Conservation (phyloP, 2,888 invertebrate species). For the Calameuta filiformis region DNA sequence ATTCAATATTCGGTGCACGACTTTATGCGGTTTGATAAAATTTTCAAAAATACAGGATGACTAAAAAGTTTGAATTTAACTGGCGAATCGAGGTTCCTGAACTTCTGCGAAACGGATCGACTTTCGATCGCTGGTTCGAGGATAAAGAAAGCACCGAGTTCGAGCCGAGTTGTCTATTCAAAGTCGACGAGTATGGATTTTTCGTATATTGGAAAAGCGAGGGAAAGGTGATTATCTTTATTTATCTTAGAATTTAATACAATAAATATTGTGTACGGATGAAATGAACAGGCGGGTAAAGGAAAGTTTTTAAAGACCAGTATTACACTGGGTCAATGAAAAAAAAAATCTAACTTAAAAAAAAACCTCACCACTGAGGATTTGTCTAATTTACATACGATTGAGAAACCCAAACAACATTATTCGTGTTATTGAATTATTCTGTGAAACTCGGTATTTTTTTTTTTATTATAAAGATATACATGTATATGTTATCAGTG, state of each 20-base stretch:
- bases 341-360: not conserved
- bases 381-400: not conserved
- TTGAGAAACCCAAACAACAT: not conserved
- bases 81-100: constrained; percentile 75
- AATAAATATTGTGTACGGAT: not conserved
- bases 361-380: not conserved
- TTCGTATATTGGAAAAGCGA: constrained; percentile 76
- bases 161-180: constrained; percentile 70
- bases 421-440: not conserved
- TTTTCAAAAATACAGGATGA: constrained; percentile 62
- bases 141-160: constrained; percentile 70
- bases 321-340: not conserved
- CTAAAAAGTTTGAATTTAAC: constrained; percentile 77
- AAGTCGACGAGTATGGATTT: constrained; percentile 75
- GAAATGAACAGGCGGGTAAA: not conserved
- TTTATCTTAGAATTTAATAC: constrained; percentile 9
- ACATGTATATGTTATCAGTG: too few relatives aligned
- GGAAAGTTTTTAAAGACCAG: not conserved
- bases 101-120: constrained; percentile 69
- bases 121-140: constrained; percentile 77
- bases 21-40: not conserved
- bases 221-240: constrained; percentile 63
- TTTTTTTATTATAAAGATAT: not conserved
- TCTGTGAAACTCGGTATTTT: not conserved
- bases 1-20: not conserved